These are phyloP conservation scores for Neosilurus hyrtlii DNA, from an alignment of 2,797 vertebrate species.

Conservation along the genomic window DNA sequence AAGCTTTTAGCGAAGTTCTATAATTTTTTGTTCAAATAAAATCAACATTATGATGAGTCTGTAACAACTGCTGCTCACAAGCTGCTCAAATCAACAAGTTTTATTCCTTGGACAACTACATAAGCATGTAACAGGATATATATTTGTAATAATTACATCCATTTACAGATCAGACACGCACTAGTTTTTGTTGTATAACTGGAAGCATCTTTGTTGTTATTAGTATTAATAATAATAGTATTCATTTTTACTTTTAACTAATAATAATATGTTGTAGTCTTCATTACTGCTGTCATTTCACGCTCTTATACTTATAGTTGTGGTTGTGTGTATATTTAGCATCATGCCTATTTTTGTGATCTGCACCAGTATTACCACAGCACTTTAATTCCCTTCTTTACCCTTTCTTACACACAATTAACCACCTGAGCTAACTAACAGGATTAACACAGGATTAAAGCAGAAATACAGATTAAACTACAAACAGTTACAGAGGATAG, in stretches of 20 bases:
- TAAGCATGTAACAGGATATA: too few species aligned
- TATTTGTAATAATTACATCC: too few species aligned
- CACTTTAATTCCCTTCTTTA: constrained; percentile 46
- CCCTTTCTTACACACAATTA: constrained; percentile 58
- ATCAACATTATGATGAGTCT: too few species aligned
- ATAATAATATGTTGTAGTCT: neutral
- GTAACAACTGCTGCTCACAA: too few species aligned
- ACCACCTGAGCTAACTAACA: constrained; percentile 64
- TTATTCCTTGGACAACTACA: too few species aligned
- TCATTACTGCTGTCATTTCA: neutral
- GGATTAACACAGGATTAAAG: constrained; percentile 69
- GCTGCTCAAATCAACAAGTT: too few species aligned
- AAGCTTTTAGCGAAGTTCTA: too few species aligned
- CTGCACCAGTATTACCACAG: neutral
- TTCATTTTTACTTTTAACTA: too few species aligned
- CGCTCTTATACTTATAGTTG: neutral
- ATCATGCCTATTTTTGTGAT: neutral
- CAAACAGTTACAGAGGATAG: constrained; percentile 60
- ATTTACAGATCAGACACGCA: too few species aligned
- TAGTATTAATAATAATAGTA: neutral
- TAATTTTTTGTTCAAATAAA: too few species aligned
- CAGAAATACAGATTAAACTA: constrained; percentile 64
- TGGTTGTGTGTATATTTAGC: constrained; percentile 9
- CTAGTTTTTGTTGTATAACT: too few species aligned
- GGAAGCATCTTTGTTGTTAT: too few species aligned